phyloP scores from a whole-genome alignment of 35 echinoderm and acorn worm genomes.

The Eucidaris tribuloides region DNA sequence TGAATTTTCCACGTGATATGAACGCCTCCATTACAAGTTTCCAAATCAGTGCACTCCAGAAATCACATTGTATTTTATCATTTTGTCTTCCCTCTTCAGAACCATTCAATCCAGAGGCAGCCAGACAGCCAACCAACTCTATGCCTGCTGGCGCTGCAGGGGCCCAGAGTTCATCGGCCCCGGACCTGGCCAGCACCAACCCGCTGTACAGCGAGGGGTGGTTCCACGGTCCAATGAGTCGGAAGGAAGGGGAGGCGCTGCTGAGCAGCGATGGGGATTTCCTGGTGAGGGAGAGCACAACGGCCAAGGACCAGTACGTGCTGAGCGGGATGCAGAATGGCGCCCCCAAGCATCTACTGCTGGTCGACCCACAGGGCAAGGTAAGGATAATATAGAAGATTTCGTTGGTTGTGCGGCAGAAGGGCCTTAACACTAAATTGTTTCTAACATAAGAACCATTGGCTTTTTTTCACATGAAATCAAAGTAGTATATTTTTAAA shows the following conservation, averaged over 20 bases:
- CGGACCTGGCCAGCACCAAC: conserved; percentile 1
- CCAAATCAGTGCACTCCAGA: too few relatives aligned
- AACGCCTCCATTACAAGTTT: too few relatives aligned
- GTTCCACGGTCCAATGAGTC: conserved; percentile 95
- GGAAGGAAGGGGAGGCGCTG: conserved; percentile 80
- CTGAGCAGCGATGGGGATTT: conserved; percentile 95
- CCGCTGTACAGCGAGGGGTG: conserved; percentile 74
- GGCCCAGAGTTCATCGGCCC: too few relatives aligned
- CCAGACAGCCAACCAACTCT: neutral
- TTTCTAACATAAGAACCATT: too few relatives aligned
- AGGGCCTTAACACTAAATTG: too few relatives aligned
- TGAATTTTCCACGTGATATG: too few relatives aligned
- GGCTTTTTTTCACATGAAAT: too few relatives aligned
- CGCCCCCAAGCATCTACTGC: conserved; percentile 81
- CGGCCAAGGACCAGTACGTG: conserved; percentile 92
- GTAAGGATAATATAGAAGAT: too few relatives aligned
- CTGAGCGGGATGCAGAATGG: conserved; percentile 99
- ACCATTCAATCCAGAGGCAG: conserved; percentile 23
- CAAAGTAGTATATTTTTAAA: too few relatives aligned
- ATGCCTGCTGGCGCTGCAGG: too few relatives aligned
- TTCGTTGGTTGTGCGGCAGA: too few relatives aligned
- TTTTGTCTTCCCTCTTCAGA: neutral
- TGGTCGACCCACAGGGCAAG: conserved; percentile 94
- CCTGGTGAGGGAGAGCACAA: conserved; percentile 93
- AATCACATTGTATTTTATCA: too few relatives aligned